These are phyloP conservation scores for Jacana jacana DNA, from an alignment of 2,113 vertebrate genomes.

Conservation along the genomic window DNA sequence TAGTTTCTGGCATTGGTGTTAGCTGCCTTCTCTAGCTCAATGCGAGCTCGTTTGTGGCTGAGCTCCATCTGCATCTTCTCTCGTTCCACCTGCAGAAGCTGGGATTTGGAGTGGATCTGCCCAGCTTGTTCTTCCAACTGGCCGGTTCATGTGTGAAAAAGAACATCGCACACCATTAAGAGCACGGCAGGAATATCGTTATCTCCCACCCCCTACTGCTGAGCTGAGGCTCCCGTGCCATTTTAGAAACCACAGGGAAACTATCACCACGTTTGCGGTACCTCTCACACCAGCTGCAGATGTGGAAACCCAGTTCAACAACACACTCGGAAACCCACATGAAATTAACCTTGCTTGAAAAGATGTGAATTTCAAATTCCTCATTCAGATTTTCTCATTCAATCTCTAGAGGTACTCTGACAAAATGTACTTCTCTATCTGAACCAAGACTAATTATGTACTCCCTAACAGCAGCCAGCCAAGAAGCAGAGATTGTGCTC, in stretches of 20 bases:
- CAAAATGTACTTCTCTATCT: not conserved
- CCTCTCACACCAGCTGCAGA: not conserved
- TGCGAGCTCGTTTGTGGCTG: conserved; percentile 92
- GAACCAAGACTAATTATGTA: not conserved
- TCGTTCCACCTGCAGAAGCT: conserved; percentile 86
- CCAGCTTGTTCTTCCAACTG: conserved; percentile 90
- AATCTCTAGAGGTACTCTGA: not conserved
- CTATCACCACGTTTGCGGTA: not conserved
- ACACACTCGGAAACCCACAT: not conserved
- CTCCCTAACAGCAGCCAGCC: not conserved
- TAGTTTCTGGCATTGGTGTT: conserved; percentile 83
- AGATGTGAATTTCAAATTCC: not conserved
- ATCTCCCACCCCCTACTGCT: not conserved
- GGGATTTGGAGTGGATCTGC: conserved; percentile 83
- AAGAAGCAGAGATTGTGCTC: not conserved
- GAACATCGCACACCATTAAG: not conserved
- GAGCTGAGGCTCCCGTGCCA: not conserved
- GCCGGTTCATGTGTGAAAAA: not conserved
- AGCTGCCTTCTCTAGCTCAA: conserved; percentile 90
- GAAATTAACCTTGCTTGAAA: not conserved
- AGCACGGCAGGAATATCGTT: rapidly evolving
- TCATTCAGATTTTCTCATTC: not conserved
- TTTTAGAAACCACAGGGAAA: not conserved
- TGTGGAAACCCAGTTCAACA: not conserved
- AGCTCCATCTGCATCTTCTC: conserved; percentile 97